phyloP scores from a whole-genome alignment of 2,113 vertebrate species.

The Elephas maximus region DNA sequence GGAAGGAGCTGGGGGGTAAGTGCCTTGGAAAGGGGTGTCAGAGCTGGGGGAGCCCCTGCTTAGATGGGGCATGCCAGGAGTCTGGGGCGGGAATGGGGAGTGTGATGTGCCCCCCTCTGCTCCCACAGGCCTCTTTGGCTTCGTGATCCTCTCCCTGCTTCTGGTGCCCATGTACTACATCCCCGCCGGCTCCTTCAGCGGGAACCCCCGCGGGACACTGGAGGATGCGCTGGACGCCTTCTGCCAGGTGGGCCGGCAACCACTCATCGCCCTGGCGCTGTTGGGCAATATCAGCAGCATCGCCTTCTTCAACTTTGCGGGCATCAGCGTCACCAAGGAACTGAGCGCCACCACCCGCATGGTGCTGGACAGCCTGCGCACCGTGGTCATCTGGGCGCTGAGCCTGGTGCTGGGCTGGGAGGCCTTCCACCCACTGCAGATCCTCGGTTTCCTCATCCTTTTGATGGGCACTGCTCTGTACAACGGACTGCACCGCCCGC shows the following conservation, averaged over 20 bases:
- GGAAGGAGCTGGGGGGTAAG: neutral
- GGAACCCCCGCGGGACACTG: conserved; percentile 89
- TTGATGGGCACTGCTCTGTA: conserved; percentile 93
- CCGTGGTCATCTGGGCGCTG: conserved; percentile 94
- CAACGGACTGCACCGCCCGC: conserved; percentile 93
- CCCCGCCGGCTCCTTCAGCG: conserved; percentile 89
- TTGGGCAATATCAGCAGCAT: conserved; percentile 96
- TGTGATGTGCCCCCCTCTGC: rapidly evolving
- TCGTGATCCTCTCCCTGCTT: conserved; percentile 93
- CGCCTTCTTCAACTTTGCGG: conserved; percentile 98
- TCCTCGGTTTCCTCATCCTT: conserved; percentile 94
- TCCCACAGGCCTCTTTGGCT: conserved; percentile 94
- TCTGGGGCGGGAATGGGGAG: rapidly evolving
- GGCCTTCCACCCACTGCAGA: conserved; percentile 93
- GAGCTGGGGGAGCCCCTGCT: neutral
- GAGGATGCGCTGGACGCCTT: conserved; percentile 95
- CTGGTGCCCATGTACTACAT: conserved; percentile 97
- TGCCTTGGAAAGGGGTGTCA: neutral
- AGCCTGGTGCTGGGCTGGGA: conserved; percentile 96
- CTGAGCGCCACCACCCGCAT: conserved; percentile 98
- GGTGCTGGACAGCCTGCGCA: conserved; percentile 98
- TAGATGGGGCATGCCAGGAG: rapidly evolving
- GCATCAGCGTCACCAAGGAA: conserved; percentile 97
- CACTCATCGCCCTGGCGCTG: conserved; percentile 93
- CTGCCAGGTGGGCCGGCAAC: conserved; percentile 93